These are phyloP conservation scores for Trididemnum nubilum DNA, from an alignment of 23 tunicate species.

Conservation along the genomic window DNA sequence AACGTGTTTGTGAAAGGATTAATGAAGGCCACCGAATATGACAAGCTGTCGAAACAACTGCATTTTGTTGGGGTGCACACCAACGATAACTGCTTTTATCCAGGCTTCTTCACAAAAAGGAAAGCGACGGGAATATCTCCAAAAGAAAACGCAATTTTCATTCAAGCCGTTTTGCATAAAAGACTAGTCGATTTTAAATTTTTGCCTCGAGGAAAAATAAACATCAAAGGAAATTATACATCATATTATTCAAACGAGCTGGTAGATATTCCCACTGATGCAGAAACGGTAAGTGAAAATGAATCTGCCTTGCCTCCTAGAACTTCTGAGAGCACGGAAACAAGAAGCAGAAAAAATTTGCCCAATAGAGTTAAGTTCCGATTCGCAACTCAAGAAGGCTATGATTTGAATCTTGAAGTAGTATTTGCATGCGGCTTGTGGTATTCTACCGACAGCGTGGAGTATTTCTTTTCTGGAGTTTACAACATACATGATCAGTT, in stretches of 20 bases:
- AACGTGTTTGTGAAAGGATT: too few relatives aligned
- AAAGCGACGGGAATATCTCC: neutral
- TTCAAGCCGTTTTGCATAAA: neutral
- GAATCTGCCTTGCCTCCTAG: too few relatives aligned
- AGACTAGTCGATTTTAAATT: neutral
- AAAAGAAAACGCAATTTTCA: neutral
- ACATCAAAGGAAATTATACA: neutral
- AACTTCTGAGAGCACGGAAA: too few relatives aligned
- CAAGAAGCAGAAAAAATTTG: too few relatives aligned
- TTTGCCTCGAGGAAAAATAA: neutral
- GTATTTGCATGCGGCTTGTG: constrained; percentile 36
- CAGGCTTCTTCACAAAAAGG: constrained; percentile 46
- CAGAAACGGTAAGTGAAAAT: too few relatives aligned
- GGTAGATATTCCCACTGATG: too few relatives aligned
- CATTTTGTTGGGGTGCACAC: constrained; percentile 18
- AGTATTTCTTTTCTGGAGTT: constrained; percentile 46
- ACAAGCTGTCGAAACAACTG: neutral
- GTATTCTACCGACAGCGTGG: neutral
- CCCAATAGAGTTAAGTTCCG: neutral
- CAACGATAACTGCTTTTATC: constrained; percentile 42
- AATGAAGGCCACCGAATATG: too few relatives aligned
- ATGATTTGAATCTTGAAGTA: constrained; percentile 11
- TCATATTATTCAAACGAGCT: neutral
- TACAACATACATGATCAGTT: constrained; percentile 32
- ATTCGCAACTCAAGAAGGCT: constrained; percentile 39